phyloP scores from a whole-genome alignment of 2,113 vertebrate species.

The Melanerpes formicivorus region DNA sequence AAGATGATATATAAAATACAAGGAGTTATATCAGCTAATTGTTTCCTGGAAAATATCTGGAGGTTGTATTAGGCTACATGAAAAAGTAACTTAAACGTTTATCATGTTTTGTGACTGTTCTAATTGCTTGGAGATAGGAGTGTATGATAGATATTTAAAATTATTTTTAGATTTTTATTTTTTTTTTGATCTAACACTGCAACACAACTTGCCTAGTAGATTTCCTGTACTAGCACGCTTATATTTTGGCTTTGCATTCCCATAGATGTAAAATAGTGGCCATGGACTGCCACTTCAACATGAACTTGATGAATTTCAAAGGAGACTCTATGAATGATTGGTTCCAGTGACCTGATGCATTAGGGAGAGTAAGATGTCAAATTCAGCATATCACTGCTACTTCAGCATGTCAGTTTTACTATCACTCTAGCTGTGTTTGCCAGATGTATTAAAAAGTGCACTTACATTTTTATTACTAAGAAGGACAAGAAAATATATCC shows the following conservation, averaged over 20 bases:
- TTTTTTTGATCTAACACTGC: background rate
- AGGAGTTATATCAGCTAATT: background rate
- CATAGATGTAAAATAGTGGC: background rate
- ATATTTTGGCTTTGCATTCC: background rate
- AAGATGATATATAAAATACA: background rate
- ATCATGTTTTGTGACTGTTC: background rate
- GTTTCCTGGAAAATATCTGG: background rate
- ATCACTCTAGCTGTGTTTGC: background rate
- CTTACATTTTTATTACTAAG: background rate
- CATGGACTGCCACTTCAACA: background rate
- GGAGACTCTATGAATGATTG: conserved; percentile 43
- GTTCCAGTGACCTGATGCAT: conserved; percentile 14
- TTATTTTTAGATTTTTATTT: background rate
- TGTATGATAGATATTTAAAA: background rate
- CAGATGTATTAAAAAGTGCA: background rate
- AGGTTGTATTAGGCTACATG: background rate
- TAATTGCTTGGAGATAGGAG: background rate
- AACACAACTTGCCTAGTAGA: background rate
- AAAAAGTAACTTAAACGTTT: background rate
- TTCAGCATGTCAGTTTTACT: conserved; percentile 38
- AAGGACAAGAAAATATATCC: background rate
- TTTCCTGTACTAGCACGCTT: background rate
- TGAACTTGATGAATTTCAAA: conserved; percentile 8
- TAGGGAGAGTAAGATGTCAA: conserved; percentile 29
- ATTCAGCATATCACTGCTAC: conserved; percentile 31